Evolutionary conservation across 92 coral and sea anemone species (phyloP).

Genomic region (Metridium senile): DNA sequence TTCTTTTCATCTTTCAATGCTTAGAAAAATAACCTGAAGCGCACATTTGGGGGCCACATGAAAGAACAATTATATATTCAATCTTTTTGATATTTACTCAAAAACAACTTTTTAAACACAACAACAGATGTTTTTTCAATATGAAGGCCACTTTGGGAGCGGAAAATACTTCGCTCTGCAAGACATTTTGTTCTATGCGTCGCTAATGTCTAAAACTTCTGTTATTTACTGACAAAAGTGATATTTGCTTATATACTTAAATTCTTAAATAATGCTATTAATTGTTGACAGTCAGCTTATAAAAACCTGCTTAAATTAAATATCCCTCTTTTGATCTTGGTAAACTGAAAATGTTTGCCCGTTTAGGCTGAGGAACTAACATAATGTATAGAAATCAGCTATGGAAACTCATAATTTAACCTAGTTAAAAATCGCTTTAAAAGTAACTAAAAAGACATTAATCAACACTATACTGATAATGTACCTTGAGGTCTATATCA

Average conservation of each 20-base stretch:
- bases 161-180: background rate
- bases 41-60: slow-evolving; percentile 1
- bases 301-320: too few relatives aligned
- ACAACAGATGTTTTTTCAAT: slow-evolving; percentile 33
- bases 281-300: background rate
- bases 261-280: background rate
- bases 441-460: slow-evolving; percentile 22
- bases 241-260: background rate
- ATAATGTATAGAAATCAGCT: slow-evolving; percentile 11
- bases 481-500: slow-evolving; percentile 24
- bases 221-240: background rate
- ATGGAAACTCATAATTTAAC: slow-evolving; percentile 6
- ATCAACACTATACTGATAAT: background rate
- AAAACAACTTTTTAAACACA: background rate
- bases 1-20: background rate
- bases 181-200: background rate
- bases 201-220: slow-evolving; percentile 29
- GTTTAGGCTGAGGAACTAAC: too few relatives aligned
- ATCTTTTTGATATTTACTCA: background rate
- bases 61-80: slow-evolving; percentile 10
- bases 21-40: background rate
- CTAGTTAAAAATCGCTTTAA: slow-evolving; percentile 38
- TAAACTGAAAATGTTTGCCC: too few relatives aligned
- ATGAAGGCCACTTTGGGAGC: background rate
- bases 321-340: too few relatives aligned